Evolutionary conservation across 2,113 vertebrate species (phyloP).

Genomic region (Sebastes fasciatus): DNA sequence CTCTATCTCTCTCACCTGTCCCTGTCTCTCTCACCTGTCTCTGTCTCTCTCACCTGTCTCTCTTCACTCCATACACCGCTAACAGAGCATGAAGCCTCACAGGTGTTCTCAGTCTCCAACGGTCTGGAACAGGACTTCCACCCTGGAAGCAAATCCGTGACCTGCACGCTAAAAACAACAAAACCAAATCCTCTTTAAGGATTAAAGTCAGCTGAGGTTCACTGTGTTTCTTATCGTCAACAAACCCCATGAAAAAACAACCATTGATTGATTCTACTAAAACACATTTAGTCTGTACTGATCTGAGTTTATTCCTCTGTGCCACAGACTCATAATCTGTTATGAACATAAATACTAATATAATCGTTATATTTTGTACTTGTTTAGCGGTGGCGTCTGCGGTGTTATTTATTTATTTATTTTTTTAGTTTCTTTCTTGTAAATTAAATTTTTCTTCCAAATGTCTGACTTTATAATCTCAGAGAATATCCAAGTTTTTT

Average conservation of each 20-base stretch:
- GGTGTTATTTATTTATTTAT: too few species aligned
- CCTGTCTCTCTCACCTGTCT: not conserved
- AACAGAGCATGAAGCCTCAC: slow-evolving; percentile 37
- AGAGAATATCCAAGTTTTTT: too few species aligned
- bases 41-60: not conserved
- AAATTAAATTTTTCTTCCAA: too few species aligned
- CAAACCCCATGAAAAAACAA: not conserved
- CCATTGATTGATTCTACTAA: too few species aligned
- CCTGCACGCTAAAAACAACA: not conserved
- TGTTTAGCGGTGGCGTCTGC: too few species aligned
- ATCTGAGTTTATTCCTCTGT: not conserved
- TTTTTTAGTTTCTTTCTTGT: too few species aligned
- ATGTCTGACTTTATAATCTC: too few species aligned
- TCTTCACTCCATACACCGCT: not conserved
- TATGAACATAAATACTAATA: too few species aligned
- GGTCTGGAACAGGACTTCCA: slow-evolving; percentile 30
- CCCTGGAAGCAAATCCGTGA: slow-evolving; percentile 14
- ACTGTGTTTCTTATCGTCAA: not conserved
- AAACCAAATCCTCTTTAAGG: not conserved
- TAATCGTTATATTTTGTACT: too few species aligned
- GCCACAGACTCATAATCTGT: too few species aligned
- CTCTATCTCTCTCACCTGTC: not conserved
- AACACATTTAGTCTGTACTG: not conserved
- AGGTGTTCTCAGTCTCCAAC: slow-evolving; percentile 37
- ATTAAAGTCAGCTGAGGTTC: not conserved